Percentiles rank a stretch among this genome's conserved stretches.
Conservation (phyloP, 2,113 vertebrate genomes). For the Fukomys damarensis region DNA sequence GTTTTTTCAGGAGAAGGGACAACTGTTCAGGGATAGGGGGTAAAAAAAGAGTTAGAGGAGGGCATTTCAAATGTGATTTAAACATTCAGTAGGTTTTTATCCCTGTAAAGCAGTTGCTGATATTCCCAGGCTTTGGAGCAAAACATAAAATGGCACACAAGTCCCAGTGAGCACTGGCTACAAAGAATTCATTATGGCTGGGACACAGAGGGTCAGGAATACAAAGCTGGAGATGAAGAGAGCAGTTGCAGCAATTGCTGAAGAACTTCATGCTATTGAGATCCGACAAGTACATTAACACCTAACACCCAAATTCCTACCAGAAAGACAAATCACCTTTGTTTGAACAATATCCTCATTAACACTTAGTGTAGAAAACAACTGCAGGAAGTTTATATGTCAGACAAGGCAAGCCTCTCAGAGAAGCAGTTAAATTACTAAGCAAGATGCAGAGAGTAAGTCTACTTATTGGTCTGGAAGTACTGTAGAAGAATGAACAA, state of each 20-base stretch:
- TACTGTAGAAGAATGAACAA: fast-evolving
- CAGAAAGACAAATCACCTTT: background rate
- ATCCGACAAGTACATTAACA: background rate
- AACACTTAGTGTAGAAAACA: background rate
- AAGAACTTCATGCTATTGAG: background rate
- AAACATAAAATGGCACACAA: background rate
- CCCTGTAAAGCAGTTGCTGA: background rate
- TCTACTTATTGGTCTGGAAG: background rate
- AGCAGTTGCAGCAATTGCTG: background rate
- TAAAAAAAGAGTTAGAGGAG: background rate
- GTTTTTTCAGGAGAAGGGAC: background rate
- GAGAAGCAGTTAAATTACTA: background rate
- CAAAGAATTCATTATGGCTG: background rate
- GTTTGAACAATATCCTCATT: background rate
- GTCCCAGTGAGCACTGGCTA: background rate
- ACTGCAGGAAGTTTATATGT: background rate
- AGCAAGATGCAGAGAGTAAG: background rate
- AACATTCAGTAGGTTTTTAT: background rate
- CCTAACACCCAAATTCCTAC: background rate
- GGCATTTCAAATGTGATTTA: background rate
- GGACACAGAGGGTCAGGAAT: background rate
- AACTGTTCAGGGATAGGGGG: background rate
- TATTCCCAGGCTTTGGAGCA: background rate
- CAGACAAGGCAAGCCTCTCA: background rate
- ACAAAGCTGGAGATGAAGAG: fast-evolving